Percentiles rank a stretch among this genome's conserved stretches.
Conservation (phyloP, 2,888 invertebrate species). For the Agrotis puta region DNA sequence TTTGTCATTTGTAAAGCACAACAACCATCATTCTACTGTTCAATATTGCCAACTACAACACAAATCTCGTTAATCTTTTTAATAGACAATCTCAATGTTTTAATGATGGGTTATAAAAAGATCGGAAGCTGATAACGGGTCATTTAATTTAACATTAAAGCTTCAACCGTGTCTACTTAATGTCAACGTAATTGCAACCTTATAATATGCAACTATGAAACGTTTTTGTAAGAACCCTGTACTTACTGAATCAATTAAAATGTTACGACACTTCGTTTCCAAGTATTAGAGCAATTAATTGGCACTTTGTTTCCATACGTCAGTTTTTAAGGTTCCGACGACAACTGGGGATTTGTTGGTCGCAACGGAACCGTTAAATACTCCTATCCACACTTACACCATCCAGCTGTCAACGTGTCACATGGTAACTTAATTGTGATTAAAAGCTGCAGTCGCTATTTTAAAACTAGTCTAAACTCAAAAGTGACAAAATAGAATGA, state of each 20-base stretch:
- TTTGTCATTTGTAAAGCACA: too few relatives aligned
- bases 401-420: too few relatives aligned
- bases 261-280: neutral
- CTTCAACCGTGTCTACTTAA: neutral
- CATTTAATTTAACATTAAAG: neutral
- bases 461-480: too few relatives aligned
- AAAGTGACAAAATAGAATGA: too few relatives aligned
- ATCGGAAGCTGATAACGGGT: conserved; percentile 5
- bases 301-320: neutral
- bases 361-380: too few relatives aligned
- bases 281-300: neutral
- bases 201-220: neutral
- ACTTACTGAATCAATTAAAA: neutral
- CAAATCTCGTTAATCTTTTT: neutral
- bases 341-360: too few relatives aligned
- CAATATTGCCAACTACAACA: neutral
- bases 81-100: neutral
- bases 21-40: neutral
- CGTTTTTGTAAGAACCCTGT: neutral
- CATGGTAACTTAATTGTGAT: too few relatives aligned
- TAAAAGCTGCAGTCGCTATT: too few relatives aligned
- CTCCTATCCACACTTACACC: too few relatives aligned
- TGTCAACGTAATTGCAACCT: conserved; percentile 26
- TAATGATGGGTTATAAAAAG: conserved; percentile 18
- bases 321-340: neutral